These are phyloP conservation scores for Cyanoliseus patagonus DNA, from an alignment of 2,113 vertebrate species.

Conservation along the genomic window DNA sequence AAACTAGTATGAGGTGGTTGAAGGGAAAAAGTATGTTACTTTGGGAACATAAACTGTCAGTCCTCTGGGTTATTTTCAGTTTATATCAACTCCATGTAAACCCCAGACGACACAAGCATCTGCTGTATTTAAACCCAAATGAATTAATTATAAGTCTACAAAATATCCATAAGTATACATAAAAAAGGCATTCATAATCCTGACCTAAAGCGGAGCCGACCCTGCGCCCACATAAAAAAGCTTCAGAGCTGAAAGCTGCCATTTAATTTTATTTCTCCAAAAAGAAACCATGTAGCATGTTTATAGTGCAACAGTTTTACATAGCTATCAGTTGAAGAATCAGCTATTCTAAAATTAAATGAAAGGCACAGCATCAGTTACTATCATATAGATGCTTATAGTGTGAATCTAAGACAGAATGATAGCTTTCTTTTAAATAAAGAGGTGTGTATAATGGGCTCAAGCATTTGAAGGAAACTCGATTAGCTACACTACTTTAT, in stretches of 20 bases:
- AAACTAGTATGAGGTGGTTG: background rate
- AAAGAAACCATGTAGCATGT: background rate
- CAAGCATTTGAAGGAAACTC: background rate
- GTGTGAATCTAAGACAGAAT: background rate
- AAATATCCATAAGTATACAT: background rate
- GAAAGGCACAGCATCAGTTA: background rate
- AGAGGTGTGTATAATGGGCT: background rate
- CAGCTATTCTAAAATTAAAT: background rate
- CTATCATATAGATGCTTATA: background rate
- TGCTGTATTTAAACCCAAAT: background rate
- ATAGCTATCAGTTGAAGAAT: background rate
- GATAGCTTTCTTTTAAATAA: background rate
- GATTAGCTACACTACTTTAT: background rate
- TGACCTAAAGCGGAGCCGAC: constrained; percentile 34
- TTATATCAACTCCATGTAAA: background rate
- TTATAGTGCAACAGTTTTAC: background rate
- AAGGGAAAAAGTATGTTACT: background rate
- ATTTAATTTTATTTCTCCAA: background rate
- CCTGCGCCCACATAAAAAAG: constrained; percentile 3
- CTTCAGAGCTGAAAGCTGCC: background rate
- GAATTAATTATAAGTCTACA: background rate
- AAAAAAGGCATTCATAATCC: constrained; percentile 44
- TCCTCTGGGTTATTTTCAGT: background rate
- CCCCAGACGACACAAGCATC: background rate
- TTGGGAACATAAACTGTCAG: background rate